These are phyloP conservation scores for Stegastes partitus DNA, from an alignment of 2,113 vertebrate genomes.

Conservation along the genomic window DNA sequence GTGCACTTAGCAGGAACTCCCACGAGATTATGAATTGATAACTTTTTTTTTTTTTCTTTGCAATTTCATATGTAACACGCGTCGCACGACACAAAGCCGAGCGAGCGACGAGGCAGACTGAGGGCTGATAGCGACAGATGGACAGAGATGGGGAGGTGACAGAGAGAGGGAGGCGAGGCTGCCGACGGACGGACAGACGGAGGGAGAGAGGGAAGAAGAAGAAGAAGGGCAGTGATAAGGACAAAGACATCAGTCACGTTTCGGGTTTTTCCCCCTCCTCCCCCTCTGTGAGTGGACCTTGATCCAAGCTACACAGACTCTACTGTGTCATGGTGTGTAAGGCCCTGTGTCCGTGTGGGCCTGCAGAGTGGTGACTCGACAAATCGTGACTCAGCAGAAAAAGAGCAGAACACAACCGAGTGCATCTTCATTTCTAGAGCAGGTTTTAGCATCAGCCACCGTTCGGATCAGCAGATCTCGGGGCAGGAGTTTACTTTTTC, in stretches of 20 bases:
- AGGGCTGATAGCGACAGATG: conserved; percentile 54
- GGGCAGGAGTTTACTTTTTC: no score
- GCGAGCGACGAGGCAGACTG: background rate
- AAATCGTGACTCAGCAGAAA: conserved; percentile 80
- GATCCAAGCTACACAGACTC: conserved; percentile 79
- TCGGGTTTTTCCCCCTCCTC: conserved; percentile 58
- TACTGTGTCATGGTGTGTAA: conserved; percentile 82
- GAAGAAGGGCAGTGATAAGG: conserved; percentile 71
- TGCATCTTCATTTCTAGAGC: conserved; percentile 39
- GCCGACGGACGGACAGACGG: conserved; percentile 62
- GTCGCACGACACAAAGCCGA: conserved; percentile 34
- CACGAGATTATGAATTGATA: conserved; percentile 16
- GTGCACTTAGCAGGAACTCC: conserved; percentile 28
- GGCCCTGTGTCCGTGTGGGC: conserved; percentile 74
- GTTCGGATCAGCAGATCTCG: no score
- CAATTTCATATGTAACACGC: conserved; percentile 30
- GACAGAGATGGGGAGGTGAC: conserved; percentile 56
- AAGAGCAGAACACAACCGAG: conserved; percentile 44
- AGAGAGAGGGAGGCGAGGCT: conserved; percentile 39
- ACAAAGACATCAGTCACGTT: conserved; percentile 81
- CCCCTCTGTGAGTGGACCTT: conserved; percentile 72
- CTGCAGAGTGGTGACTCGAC: conserved; percentile 63
- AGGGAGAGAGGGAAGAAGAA: conserved; percentile 53
- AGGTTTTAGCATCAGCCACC: conserved; percentile 11
- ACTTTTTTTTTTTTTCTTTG: background rate